Percentiles rank a stretch among this genome's conserved stretches.
These are phyloP conservation scores for Bombylius major DNA, from an alignment of 2,888 invertebrate genomes.

Conservation along the genomic window DNA sequence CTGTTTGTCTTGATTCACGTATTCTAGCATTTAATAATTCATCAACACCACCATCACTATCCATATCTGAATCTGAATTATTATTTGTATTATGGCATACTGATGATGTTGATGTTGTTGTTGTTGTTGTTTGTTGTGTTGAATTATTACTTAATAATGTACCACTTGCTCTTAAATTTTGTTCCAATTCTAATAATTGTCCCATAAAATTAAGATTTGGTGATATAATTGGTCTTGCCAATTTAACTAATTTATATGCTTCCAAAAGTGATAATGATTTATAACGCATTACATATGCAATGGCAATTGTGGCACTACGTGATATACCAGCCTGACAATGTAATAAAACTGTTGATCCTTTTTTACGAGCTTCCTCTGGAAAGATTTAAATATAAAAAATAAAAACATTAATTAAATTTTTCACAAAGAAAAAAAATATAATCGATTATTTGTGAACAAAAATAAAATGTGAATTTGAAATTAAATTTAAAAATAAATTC, in stretches of 20 bases:
- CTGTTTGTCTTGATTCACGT: conserved; percentile 3
- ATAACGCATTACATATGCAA: conserved; percentile 88
- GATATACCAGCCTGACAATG: conserved; percentile 95
- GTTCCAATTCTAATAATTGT: conserved; percentile 74
- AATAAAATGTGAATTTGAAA: no score
- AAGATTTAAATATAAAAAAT: conserved; percentile 17
- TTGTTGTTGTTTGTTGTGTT: conserved; percentile 15
- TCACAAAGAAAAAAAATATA: background rate
- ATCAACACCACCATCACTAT: conserved; percentile 15
- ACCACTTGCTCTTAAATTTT: conserved; percentile 44
- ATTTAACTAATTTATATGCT: conserved; percentile 76
- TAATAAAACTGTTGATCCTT: conserved; percentile 53
- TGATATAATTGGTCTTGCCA: conserved; percentile 77
- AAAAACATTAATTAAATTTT: background rate
- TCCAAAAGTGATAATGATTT: conserved; percentile 70
- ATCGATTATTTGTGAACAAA: background rate
- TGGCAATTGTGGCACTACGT: conserved; percentile 85
- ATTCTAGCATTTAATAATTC: conserved; percentile 14
- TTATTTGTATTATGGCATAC: background rate
- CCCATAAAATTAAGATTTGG: conserved; percentile 92
- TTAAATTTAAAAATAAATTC: no score
- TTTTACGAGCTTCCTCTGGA: conserved; percentile 37
- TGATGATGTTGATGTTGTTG: conserved; percentile 16
- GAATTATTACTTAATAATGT: conserved; percentile 20
- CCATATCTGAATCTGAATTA: conserved; percentile 16